These are phyloP conservation scores for Synchiropus splendidus DNA, from an alignment of 2,113 vertebrate genomes.

Conservation along the genomic window DNA sequence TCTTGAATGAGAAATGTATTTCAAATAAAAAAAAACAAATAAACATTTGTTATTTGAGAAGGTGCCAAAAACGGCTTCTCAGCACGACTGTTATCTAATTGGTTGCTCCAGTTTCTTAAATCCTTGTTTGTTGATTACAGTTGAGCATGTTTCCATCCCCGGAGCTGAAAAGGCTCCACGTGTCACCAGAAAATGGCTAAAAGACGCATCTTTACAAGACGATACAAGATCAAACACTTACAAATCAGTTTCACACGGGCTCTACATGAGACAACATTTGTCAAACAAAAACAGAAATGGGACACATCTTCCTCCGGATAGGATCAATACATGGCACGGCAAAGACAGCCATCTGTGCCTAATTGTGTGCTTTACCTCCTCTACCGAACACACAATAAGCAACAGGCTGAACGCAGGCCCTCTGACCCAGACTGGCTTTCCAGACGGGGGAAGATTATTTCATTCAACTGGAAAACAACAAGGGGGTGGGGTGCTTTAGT, in stretches of 20 bases:
- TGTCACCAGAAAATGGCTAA: slow-evolving; percentile 14
- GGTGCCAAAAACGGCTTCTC: no score
- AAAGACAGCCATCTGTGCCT: slow-evolving; percentile 75
- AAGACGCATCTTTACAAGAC: slow-evolving; percentile 19
- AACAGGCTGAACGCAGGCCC: slow-evolving; percentile 71
- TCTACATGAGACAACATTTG: slow-evolving; percentile 38
- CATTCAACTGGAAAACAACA: slow-evolving; percentile 75
- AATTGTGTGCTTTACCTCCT: slow-evolving; percentile 67
- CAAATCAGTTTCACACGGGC: slow-evolving; percentile 22
- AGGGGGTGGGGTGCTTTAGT: slow-evolving; percentile 42
- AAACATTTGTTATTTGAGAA: no score
- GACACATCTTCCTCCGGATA: slow-evolving; percentile 40
- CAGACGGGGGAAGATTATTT: slow-evolving; percentile 70
- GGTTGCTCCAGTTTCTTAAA: no score
- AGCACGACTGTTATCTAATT: no score
- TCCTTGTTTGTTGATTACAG: background rate
- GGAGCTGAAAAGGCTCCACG: background rate
- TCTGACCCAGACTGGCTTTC: slow-evolving; percentile 71
- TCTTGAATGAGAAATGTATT: no score
- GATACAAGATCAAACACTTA: slow-evolving; percentile 46
- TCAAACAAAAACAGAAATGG: slow-evolving; percentile 48
- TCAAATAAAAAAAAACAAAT: no score
- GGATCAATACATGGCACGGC: slow-evolving; percentile 64
- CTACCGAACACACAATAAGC: slow-evolving; percentile 69
- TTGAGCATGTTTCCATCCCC: no score